A percentile compares a stretch with the other conserved stretches of the same genome.
Evolutionary conservation across 2,888 invertebrate genomes (phyloP).

Genomic region (Acrocyrtus sp.): DNA sequence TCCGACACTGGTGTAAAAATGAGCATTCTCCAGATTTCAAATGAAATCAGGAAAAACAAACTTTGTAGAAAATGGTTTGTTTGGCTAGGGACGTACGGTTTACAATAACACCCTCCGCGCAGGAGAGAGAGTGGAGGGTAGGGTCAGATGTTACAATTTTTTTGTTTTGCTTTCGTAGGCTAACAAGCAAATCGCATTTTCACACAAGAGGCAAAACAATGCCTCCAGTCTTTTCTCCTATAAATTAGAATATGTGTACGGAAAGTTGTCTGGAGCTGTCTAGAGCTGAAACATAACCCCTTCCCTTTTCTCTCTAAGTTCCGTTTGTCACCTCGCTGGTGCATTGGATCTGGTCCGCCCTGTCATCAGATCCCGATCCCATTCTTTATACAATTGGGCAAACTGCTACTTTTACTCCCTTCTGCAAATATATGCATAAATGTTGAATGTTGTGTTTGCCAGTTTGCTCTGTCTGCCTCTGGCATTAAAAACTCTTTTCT

Average conservation of each 20-base stretch:
- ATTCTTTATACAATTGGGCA: too few species aligned
- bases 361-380: too few species aligned
- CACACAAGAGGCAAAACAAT: conserved; percentile 51
- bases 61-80: too few species aligned
- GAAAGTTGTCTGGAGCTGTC: too few species aligned
- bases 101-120: too few species aligned
- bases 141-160: conserved; percentile 49
- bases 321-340: conserved; percentile 30
- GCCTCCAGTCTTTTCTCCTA: conserved; percentile 13
- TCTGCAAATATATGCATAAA: background rate
- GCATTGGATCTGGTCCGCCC: background rate
- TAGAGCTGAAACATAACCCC: conserved; percentile 37
- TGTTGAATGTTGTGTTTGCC: background rate
- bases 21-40: too few species aligned
- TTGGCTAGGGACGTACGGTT: too few species aligned
- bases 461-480: background rate
- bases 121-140: background rate
- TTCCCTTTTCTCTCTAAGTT: too few species aligned
- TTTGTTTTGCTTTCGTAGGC: conserved; percentile 45
- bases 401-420: too few species aligned
- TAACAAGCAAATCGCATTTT: conserved; percentile 53
- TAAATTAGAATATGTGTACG: conserved; percentile 43
- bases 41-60: too few species aligned
- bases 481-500: background rate
- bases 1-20: conserved; percentile 36